Conservation (phyloP, 2,113 vertebrate species). For the Plecotus auritus region DNA sequence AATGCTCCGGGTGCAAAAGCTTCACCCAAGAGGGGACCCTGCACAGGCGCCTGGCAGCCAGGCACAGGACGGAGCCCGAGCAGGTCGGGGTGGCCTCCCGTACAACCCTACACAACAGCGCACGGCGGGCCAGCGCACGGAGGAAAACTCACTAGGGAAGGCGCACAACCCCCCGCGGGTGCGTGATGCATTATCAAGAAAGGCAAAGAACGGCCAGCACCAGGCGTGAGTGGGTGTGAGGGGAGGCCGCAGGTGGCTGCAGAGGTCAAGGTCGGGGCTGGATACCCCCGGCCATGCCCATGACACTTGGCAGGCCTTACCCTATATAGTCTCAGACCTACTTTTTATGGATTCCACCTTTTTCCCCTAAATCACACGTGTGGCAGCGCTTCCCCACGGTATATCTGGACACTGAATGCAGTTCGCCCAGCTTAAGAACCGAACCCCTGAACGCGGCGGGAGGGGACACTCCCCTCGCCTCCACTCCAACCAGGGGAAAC, state of each 20-base stretch:
- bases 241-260: neutral
- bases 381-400: neutral
- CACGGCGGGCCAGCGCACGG: neutral
- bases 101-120: neutral
- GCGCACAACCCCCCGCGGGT: neutral
- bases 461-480: too few relatives aligned
- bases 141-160: neutral
- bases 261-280: neutral
- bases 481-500: too few relatives aligned
- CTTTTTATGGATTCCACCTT: too few relatives aligned
- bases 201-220: neutral
- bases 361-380: too few relatives aligned
- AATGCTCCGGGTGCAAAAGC: neutral
- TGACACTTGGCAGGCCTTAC: too few relatives aligned
- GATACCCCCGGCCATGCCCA: too few relatives aligned
- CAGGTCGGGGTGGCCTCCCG: accelerated
- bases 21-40: neutral
- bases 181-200: neutral
- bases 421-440: too few relatives aligned
- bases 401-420: too few relatives aligned
- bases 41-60: neutral
- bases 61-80: neutral
- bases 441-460: too few relatives aligned
- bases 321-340: neutral
- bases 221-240: neutral